A percentile compares a stretch with the other conserved stretches of the same genome.
phyloP scores from a whole-genome alignment of 2,888 invertebrate genomes.

The Eupithecia subumbrata region DNA sequence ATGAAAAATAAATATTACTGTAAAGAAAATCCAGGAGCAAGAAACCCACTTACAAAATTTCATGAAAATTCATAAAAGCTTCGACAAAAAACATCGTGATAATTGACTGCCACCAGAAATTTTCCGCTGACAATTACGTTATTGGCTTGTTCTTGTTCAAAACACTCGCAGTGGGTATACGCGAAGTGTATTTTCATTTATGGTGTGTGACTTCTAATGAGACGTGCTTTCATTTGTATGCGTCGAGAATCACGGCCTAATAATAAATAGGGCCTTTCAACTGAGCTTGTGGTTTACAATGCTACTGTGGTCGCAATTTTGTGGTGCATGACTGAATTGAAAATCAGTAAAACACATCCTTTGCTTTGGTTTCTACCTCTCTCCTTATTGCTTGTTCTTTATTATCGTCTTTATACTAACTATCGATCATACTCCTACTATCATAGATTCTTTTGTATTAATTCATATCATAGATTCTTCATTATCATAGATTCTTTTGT shows the following conservation, averaged over 20 bases:
- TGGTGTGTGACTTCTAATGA: conserved; percentile 52
- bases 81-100: not conserved
- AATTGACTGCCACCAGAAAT: not conserved
- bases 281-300: conserved; percentile 27
- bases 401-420: not conserved
- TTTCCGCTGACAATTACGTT: conserved; percentile 16
- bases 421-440: not conserved
- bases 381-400: not conserved
- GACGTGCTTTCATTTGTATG: conserved; percentile 65
- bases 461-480: too few relatives aligned
- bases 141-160: conserved; percentile 33
- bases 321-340: conserved; percentile 14
- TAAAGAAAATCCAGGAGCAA: not conserved
- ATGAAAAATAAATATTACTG: not conserved
- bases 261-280: conserved; percentile 61
- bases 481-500: too few relatives aligned
- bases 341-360: not conserved
- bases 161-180: conserved; percentile 50
- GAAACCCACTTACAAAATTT: not conserved
- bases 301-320: conserved; percentile 18
- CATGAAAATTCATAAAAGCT: not conserved
- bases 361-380: not conserved
- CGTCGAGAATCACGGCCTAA: conserved; percentile 56
- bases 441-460: not conserved
- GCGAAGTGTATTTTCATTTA: conserved; percentile 51